Base-by-base conservation (phyloP, 2,797 vertebrate genomes). In the Holocentrus rufus region DNA sequence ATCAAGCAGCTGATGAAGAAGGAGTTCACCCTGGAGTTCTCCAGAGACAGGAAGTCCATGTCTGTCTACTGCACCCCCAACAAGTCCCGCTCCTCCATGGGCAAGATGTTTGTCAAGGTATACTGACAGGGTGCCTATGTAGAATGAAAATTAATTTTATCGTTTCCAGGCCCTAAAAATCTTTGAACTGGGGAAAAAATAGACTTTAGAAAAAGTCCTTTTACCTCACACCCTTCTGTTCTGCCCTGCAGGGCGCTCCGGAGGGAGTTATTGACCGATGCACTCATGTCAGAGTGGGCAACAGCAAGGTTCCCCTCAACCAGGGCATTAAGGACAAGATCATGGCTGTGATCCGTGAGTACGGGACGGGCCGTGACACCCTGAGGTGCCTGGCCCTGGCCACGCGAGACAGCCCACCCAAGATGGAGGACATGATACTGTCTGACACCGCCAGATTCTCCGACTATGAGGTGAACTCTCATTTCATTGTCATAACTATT, bases 1-100 rank as follows among this genome's bases (percentile, higher is more conserved):
- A 98, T 99, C 83, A 99, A 97, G 85, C 97, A 99, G 83, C 94
- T 99, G 64, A 98, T 99, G 98, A 98, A 93, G 91, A 99, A 99
- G 72, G 97, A 99, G 87, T 97, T 96, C 84, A 99, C 98, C 10
- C 90, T 99, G 59, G 98, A 99, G 88, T 99, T 99, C 87, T 99
- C 98, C 63, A 94, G 98, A 50, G 98, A 99, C 88, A 94, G 98
- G 77, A 99, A 99, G 80, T 99, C 97, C 11, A 99, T 99, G 98
- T 99, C 98, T 0, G 98, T 99, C 20, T 99, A 96, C 84, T 99
- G 98, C 60, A 95, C 94, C 18, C 96, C 97, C 0, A 98, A 96
- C 89, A 98, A 98, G 79, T 95, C 96, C 1, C 97, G 95, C 60
- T 92, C 93, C 36, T 93, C 95, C 0, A 90, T 96, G 82, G 95